Base-by-base conservation (phyloP, 2,888 invertebrate genomes). In the Drosophila lacicola region DNA sequence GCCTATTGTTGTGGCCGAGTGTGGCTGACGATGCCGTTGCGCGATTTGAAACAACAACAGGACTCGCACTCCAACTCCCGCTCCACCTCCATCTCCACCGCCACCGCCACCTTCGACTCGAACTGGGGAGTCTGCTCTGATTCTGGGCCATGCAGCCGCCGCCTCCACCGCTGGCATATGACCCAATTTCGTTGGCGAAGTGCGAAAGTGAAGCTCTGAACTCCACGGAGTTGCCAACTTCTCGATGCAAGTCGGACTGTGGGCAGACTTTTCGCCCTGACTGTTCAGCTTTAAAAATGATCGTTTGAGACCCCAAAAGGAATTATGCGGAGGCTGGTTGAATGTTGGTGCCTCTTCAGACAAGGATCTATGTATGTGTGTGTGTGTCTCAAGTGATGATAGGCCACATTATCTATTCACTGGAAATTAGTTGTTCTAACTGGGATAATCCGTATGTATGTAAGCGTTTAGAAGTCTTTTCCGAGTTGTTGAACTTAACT, bases 1-100 rank as follows among this genome's bases (percentile, higher is more conserved):
- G 74, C 85, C 82, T 81, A 88, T 87, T 89, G 79, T 82, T 82
- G 81, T 79, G 84, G 58, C 77, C 66, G 64, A 51, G 49, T 64
- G 61, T 53, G 55, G 56, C 45, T 75, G 61, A 44, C 51, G 58
- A 49, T 70, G 77, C 53, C 51, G 61, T 57, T 51, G 41, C 84
- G 79, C 84, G 78, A 76, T 69, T 70, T 82, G 45, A 65, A 57
- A 65, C 70, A 70, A 63, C 66, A 68, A 60, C 64, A 71, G 58
- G 39, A 83, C 41, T 42, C 37, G 42, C 39, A 61, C 55, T 54
- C 19, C 55, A 37, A 51, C 63, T 42, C 17, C 58, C 25, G 45
- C 62, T 50, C 50, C 50, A 25, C 11, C 45, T 14, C 17, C 46
- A 13, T 3, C 29, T 29, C n/a, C 33, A 13, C 3, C 50, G 17